Conservation (phyloP, 2,113 vertebrate species). For the Leptobrachium leishanense region DNA sequence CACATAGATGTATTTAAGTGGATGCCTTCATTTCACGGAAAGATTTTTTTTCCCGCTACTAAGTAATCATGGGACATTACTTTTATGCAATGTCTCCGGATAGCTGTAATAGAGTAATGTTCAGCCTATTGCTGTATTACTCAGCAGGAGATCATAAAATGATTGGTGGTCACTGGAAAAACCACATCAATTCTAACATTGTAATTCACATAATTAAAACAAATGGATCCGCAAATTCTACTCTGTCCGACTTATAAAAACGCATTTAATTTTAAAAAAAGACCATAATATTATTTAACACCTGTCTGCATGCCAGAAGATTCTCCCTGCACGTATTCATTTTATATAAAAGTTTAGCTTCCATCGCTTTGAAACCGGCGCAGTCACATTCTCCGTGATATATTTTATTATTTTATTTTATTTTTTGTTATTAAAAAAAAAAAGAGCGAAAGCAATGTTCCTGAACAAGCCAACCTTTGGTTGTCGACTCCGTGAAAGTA, state of each 20-base stretch:
- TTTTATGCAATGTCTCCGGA: conserved; percentile 4
- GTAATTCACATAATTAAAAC: conserved; percentile 33
- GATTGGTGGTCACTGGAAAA: conserved; percentile 45
- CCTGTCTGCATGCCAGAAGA: conserved; percentile 34
- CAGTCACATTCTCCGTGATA: conserved; percentile 22
- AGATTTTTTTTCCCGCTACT: neutral
- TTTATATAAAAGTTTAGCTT: conserved; percentile 26
- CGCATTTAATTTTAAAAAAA: conserved; percentile 28
- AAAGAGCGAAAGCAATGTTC: conserved; percentile 20
- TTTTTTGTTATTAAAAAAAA: too few species aligned
- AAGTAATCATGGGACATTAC: neutral
- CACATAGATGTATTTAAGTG: too few species aligned
- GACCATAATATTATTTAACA: conserved; percentile 36
- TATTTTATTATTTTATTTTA: conserved; percentile 1
- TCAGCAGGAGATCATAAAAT: conserved; percentile 30
- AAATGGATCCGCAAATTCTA: conserved; percentile 15
- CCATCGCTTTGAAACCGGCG: conserved; percentile 27
- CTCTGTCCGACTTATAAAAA: conserved; percentile 7
- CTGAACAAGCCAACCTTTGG: conserved; percentile 9
- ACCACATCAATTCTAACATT: conserved; percentile 40
- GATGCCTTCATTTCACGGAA: too few species aligned
- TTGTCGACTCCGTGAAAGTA: conserved; percentile 19
- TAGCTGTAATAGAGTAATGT: conserved; percentile 10
- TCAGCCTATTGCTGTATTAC: conserved; percentile 18
- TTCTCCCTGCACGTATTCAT: conserved; percentile 30